These are phyloP conservation scores for Cotesia chilonis DNA, from an alignment of 1,140 invertebrate species.

Conservation along the genomic window DNA sequence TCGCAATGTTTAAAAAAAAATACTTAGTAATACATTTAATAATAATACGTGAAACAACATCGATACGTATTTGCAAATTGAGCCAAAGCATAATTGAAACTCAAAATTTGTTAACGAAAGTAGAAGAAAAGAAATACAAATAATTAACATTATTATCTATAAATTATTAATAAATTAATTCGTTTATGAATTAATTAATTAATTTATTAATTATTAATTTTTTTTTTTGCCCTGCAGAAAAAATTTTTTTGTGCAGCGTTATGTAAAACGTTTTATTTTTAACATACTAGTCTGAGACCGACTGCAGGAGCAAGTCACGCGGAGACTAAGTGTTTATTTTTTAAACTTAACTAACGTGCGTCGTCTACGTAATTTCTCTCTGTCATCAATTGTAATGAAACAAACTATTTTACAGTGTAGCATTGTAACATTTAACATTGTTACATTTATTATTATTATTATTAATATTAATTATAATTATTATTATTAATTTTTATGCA, in stretches of 20 bases:
- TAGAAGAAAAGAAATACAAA: neutral
- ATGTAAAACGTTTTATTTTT: neutral
- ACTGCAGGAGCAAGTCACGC: neutral
- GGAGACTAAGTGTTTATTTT: neutral
- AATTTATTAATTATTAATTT: neutral
- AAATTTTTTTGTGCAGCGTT: neutral
- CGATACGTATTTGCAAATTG: slow-evolving; percentile 3
- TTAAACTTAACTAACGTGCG: slow-evolving; percentile 6
- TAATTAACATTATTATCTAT: too few species aligned
- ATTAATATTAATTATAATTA: too few species aligned
- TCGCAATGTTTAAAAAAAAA: slow-evolving; percentile 11
- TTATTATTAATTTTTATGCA: too few species aligned
- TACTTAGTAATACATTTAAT: neutral
- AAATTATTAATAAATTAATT: too few species aligned
- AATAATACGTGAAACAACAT: slow-evolving; percentile 13
- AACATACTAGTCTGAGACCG: slow-evolving; percentile 3
- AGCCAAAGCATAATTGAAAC: neutral
- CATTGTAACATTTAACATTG: too few species aligned
- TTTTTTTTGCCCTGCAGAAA: slow-evolving; percentile 1
- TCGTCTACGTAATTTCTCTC: neutral
- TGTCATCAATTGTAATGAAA: too few species aligned
- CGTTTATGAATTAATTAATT: too few species aligned
- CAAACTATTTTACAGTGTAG: too few species aligned
- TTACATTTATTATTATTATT: too few species aligned
- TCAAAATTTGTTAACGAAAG: neutral